These are phyloP conservation scores for Sapajus apella DNA, from an alignment of 2,113 vertebrate genomes.

Conservation along the genomic window DNA sequence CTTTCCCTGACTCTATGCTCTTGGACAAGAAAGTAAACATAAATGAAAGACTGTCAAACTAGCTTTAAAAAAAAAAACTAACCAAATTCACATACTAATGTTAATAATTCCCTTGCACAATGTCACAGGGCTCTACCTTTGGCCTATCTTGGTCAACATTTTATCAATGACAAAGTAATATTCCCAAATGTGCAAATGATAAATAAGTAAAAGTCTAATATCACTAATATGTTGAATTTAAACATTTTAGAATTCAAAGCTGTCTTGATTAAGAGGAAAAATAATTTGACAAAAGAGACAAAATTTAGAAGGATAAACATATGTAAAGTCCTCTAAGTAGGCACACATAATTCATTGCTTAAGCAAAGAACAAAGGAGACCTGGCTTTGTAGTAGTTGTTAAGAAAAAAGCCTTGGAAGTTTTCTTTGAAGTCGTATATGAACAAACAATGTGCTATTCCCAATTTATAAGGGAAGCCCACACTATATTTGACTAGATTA, in stretches of 20 bases:
- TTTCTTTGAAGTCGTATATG: not conserved
- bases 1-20: not conserved
- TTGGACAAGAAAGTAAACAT: not conserved
- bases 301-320: not conserved
- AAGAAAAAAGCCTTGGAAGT: not conserved
- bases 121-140: not conserved
- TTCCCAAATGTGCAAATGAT: not conserved
- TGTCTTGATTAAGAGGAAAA: not conserved
- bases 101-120: not conserved
- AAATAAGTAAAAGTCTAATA: not conserved
- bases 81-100: not conserved
- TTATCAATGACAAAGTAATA: not conserved
- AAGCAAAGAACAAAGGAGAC: not conserved
- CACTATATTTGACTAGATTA: not conserved
- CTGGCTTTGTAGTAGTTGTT: not conserved
- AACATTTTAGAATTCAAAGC: slow-evolving; percentile 20
- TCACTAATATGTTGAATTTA: not conserved
- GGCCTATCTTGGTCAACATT: not conserved
- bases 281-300: slow-evolving; percentile 3
- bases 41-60: not conserved
- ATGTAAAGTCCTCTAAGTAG: not conserved
- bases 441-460: not conserved
- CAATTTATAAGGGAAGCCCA: not conserved
- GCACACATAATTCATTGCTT: not conserved
- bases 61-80: not conserved